phyloP scores from a whole-genome alignment of 2,888 invertebrate species.

The Leptopilina myrica region DNA sequence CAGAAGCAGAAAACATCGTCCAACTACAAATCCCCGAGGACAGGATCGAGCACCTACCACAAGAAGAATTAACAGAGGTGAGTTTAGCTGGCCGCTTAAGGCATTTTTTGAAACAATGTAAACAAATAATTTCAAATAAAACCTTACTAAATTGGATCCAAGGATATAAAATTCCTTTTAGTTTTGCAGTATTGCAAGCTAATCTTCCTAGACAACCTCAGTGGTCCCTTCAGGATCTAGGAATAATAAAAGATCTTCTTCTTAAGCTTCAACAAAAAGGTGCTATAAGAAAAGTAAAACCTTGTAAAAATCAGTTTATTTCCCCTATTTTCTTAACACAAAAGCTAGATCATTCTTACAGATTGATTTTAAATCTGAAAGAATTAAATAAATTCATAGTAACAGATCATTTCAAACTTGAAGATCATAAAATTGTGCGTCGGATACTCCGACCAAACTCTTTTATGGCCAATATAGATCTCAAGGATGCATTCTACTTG shows the following conservation, averaged over 20 bases:
- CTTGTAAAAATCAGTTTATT: slow-evolving; percentile 41
- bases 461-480: slow-evolving; percentile 12
- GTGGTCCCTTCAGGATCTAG: slow-evolving; percentile 33
- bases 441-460: neutral
- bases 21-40: neutral
- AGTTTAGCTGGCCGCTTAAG: slow-evolving; percentile 49
- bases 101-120: slow-evolving; percentile 41
- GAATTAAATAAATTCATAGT: slow-evolving; percentile 36
- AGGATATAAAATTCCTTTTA: slow-evolving; percentile 50
- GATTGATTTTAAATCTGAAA: slow-evolving; percentile 46
- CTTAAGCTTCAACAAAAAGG: slow-evolving; percentile 22
- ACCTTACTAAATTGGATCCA: slow-evolving; percentile 43
- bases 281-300: slow-evolving; percentile 23
- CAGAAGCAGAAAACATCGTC: slow-evolving; percentile 11
- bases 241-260: slow-evolving; percentile 8
- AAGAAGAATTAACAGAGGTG: slow-evolving; percentile 34
- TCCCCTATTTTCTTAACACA: slow-evolving; percentile 23
- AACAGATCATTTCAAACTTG: slow-evolving; percentile 40
- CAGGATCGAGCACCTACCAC: slow-evolving; percentile 38
- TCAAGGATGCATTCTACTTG: slow-evolving; percentile 43
- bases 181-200: slow-evolving; percentile 22
- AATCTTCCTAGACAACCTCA: slow-evolving; percentile 22
- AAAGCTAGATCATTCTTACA: slow-evolving; percentile 32
- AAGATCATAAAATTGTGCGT: slow-evolving; percentile 25
- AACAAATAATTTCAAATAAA: slow-evolving; percentile 43